phyloP scores from a whole-genome alignment of 1,140 invertebrate genomes.

The Acyrthosiphon pisum region DNA sequence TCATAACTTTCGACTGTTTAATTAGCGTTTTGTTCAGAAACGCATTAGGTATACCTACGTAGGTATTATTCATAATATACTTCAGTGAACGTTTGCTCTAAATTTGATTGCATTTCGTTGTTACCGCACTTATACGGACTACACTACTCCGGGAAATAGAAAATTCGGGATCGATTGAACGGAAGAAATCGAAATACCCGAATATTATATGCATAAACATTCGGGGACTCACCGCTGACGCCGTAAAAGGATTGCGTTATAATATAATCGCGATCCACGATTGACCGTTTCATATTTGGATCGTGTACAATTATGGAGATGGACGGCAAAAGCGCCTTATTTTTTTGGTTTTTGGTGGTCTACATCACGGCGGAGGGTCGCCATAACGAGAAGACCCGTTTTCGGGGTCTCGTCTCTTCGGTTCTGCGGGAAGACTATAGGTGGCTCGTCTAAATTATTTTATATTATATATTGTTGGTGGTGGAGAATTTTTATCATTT shows the following conservation, averaged over 20 bases:
- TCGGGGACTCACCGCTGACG: background rate
- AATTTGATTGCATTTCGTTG: background rate
- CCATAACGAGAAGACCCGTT: background rate
- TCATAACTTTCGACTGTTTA: background rate
- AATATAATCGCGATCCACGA: too few relatives aligned
- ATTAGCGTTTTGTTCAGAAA: conserved; percentile 1
- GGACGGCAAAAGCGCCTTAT: background rate
- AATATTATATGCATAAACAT: background rate
- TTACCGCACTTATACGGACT: accelerated
- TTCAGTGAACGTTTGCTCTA: background rate
- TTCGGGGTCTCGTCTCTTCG: background rate
- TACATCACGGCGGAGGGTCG: background rate
- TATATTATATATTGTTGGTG: background rate
- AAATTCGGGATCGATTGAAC: background rate
- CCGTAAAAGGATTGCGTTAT: too few relatives aligned
- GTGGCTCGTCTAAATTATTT: background rate
- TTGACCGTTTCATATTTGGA: background rate
- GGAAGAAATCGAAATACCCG: background rate
- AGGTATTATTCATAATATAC: too few relatives aligned
- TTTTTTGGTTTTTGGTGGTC: too few relatives aligned
- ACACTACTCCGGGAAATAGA: background rate
- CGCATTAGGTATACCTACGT: background rate
- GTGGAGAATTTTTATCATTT: conserved; percentile 52
- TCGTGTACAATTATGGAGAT: too few relatives aligned
- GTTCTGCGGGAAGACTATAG: background rate